These are phyloP conservation scores for Pteromalus puparum DNA, from an alignment of 1,140 invertebrate species.

Conservation along the genomic window DNA sequence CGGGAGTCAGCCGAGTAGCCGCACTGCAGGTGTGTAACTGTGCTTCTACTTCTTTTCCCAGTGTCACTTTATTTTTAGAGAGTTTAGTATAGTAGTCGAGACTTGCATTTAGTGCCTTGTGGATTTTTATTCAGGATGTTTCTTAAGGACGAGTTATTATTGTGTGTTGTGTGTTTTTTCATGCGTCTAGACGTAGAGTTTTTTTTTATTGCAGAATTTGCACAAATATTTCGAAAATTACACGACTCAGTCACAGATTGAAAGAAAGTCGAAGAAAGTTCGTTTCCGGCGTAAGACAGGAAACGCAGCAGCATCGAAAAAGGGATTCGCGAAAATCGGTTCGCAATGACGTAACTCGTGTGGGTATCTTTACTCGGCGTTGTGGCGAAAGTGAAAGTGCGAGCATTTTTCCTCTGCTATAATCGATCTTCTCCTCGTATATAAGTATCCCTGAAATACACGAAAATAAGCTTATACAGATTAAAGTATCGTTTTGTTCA, in stretches of 20 bases:
- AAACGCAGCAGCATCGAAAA: not conserved
- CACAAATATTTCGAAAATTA: no score
- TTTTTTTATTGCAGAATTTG: not conserved
- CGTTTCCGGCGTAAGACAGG: not conserved
- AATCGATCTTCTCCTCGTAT: not conserved
- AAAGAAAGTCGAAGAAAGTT: constrained; percentile 2
- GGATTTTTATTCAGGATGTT: no score
- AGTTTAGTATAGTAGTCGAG: no score
- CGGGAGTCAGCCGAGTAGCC: not conserved
- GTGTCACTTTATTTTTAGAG: not conserved
- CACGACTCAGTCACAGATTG: no score
- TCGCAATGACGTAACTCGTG: constrained; percentile 16
- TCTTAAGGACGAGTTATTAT: no score
- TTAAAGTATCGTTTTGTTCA: no score
- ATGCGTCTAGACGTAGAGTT: no score
- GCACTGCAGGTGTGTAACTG: constrained; percentile 1
- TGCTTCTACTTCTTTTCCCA: not conserved
- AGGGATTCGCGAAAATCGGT: not conserved
- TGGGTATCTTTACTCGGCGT: not conserved
- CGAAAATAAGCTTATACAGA: no score
- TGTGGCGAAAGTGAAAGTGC: constrained; percentile 34
- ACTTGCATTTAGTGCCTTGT: no score
- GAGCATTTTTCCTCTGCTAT: not conserved
- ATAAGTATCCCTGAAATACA: no score
- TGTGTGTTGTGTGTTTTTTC: no score